Conservation (phyloP, 2,797 vertebrate species). For the Saxicola maurus region DNA sequence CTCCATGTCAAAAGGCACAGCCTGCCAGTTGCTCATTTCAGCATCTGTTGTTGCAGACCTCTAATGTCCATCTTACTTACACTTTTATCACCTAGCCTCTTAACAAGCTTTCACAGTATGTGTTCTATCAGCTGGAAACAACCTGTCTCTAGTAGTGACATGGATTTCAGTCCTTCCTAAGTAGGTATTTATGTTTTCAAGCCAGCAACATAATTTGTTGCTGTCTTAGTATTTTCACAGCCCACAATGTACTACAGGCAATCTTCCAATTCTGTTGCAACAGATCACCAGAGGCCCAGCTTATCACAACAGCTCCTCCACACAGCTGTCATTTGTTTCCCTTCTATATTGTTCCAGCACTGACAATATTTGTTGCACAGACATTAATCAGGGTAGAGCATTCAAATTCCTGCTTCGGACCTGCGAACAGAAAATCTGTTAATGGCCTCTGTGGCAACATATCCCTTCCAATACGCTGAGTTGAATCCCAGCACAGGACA, state of each 20-base stretch:
- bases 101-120: neutral
- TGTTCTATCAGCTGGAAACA: neutral
- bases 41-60: neutral
- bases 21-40: neutral
- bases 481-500: neutral
- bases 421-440: neutral
- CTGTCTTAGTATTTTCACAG: conserved; percentile 7
- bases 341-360: neutral
- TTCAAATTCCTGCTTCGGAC: neutral
- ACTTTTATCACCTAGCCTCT: neutral
- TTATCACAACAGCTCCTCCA: conserved; percentile 11
- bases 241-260: neutral
- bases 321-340: conserved; percentile 19
- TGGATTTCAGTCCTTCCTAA: neutral
- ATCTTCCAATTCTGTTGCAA: neutral
- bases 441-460: neutral
- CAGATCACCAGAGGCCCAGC: neutral
- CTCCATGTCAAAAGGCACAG: neutral
- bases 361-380: neutral
- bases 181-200: neutral
- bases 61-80: neutral
- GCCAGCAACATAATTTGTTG: neutral
- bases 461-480: neutral
- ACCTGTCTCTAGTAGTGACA: neutral
- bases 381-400: neutral